phyloP scores from a whole-genome alignment of 2,797 vertebrate genomes.

The Harpagifer antarcticus region DNA sequence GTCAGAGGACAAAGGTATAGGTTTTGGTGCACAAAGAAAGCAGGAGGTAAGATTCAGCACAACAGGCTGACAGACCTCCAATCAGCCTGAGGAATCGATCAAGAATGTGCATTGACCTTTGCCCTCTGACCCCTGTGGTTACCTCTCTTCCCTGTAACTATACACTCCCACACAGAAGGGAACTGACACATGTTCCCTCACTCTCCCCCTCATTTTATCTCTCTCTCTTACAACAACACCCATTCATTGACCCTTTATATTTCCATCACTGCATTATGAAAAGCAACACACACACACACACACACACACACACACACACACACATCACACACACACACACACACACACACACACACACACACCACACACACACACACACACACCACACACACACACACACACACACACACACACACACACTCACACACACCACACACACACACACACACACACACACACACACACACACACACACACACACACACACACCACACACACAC shows the following conservation, averaged over 20 bases:
- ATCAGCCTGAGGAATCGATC: constrained; percentile 40
- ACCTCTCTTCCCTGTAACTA: constrained; percentile 48
- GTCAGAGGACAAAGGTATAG: neutral
- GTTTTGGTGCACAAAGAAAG: constrained; percentile 27
- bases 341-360: constrained; percentile 15
- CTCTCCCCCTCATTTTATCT: no score
- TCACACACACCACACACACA: no score
- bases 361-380: no score
- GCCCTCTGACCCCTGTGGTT: constrained; percentile 55
- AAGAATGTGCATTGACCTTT: constrained; percentile 58
- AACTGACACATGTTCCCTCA: constrained; percentile 19
- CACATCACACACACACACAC: neutral
- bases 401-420: constrained; percentile 48
- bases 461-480: neutral
- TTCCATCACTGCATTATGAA: constrained; percentile 5
- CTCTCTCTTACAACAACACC: neutral
- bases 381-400: constrained; percentile 21
- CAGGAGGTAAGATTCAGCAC: constrained; percentile 9
- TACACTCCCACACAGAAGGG: constrained; percentile 45
- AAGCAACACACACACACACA: neutral
- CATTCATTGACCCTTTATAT: constrained; percentile 1
- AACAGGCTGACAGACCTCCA: constrained; percentile 33
- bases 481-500: constrained; percentile 14
- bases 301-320: no score
- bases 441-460: no score